A percentile compares a stretch with the other conserved stretches of the same genome.
Evolutionary conservation across 2,113 vertebrate species (phyloP).

Genomic region (Cottus gobio): DNA sequence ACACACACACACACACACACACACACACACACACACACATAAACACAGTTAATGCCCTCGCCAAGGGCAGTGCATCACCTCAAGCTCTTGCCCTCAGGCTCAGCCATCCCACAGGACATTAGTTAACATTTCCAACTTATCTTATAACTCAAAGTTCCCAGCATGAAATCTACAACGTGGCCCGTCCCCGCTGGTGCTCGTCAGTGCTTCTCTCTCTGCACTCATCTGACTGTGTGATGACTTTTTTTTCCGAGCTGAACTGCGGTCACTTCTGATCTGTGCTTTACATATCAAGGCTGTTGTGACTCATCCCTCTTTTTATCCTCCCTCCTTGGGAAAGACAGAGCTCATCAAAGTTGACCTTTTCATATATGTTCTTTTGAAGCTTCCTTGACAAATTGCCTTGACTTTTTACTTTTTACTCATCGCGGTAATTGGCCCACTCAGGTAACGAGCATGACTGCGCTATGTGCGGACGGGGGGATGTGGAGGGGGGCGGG

Average conservation of each 20-base stretch:
- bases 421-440: slow-evolving; percentile 68
- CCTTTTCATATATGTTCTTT: slow-evolving; percentile 76
- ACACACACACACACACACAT: slow-evolving; percentile 18
- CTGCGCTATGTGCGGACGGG: slow-evolving; percentile 17
- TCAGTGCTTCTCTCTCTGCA: slow-evolving; percentile 19
- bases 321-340: slow-evolving; percentile 51
- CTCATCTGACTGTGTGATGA: slow-evolving; percentile 33
- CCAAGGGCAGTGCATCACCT: slow-evolving; percentile 45
- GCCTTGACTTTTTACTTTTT: slow-evolving; percentile 73
- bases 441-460: slow-evolving; percentile 64
- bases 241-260: slow-evolving; percentile 27
- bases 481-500: background rate
- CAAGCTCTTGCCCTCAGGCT: slow-evolving; percentile 46
- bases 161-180: background rate
- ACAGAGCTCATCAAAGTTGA: slow-evolving; percentile 75
- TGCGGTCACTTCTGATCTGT: slow-evolving; percentile 63
- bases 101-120: slow-evolving; percentile 39
- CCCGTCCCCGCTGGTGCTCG: slow-evolving; percentile 16
- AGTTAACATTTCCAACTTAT: slow-evolving; percentile 59
- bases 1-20: slow-evolving; percentile 22
- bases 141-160: slow-evolving; percentile 34
- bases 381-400: slow-evolving; percentile 74
- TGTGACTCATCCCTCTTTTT: slow-evolving; percentile 60
- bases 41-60: slow-evolving; percentile 13
- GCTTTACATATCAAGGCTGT: slow-evolving; percentile 63